Conservation (phyloP, 2,888 invertebrate species). For the Phortica okadai region DNA sequence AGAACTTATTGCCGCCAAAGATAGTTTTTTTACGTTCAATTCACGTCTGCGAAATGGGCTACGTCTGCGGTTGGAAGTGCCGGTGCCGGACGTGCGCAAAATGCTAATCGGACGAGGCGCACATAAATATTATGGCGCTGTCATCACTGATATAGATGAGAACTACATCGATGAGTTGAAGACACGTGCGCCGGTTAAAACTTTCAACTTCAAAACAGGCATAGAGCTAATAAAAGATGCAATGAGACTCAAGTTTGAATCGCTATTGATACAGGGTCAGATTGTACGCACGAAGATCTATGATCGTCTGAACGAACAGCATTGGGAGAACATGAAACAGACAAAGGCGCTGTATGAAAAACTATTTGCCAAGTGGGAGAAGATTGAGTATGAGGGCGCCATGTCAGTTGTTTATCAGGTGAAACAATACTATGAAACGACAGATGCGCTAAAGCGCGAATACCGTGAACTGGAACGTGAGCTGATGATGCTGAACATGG, state of each 20-base stretch:
- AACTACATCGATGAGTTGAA: constrained; percentile 73
- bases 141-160: constrained; percentile 74
- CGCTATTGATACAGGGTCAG: constrained; percentile 72
- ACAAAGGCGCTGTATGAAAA: constrained; percentile 64
- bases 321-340: constrained; percentile 67
- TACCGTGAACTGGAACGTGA: constrained; percentile 61
- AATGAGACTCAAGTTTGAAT: constrained; percentile 72
- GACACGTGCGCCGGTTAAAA: constrained; percentile 65
- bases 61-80: constrained; percentile 71
- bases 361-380: constrained; percentile 73
- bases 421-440: constrained; percentile 71
- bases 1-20: constrained; percentile 60
- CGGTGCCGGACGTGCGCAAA: constrained; percentile 58
- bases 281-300: constrained; percentile 72
- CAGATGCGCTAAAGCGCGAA: constrained; percentile 66
- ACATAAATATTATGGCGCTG: constrained; percentile 60
- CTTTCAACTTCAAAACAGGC: constrained; percentile 69
- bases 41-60: constrained; percentile 70
- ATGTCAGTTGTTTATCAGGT: constrained; percentile 72
- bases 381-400: constrained; percentile 71
- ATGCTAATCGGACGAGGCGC: constrained; percentile 63
- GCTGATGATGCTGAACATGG: constrained; percentile 70
- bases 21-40: constrained; percentile 73
- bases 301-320: constrained; percentile 68
- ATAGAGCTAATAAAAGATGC: constrained; percentile 67